Evolutionary conservation across 2,888 invertebrate genomes (phyloP).

Genomic region (Thera obeliscata): DNA sequence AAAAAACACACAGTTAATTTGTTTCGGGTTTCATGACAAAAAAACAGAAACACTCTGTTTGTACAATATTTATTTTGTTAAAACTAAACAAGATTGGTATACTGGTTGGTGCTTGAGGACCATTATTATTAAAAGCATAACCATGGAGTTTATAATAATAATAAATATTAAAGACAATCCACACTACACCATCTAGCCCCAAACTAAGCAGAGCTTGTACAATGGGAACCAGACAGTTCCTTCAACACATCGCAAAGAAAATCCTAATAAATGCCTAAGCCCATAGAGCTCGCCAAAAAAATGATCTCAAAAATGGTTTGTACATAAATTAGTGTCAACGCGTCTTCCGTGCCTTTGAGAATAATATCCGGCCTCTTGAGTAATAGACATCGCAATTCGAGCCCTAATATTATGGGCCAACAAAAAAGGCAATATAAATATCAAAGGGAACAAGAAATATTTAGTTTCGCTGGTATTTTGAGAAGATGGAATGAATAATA

Average conservation of each 20-base stretch:
- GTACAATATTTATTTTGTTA: too few species aligned
- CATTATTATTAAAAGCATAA: too few species aligned
- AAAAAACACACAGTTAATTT: too few species aligned
- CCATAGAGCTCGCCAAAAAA: constrained; percentile 21
- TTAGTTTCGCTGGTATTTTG: constrained; percentile 22
- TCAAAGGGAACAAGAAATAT: constrained; percentile 26
- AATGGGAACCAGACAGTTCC: too few species aligned
- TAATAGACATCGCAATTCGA: constrained; percentile 38
- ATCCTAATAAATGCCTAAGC: constrained; percentile 7
- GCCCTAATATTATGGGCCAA: constrained; percentile 34
- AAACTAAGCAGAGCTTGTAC: too few species aligned
- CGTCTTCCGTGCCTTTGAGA: constrained; percentile 34
- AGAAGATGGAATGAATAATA: constrained; percentile 12
- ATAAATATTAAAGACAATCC: too few species aligned
- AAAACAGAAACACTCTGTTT: too few species aligned
- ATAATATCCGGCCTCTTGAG: constrained; percentile 39
- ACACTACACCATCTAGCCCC: too few species aligned
- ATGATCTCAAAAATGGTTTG: constrained; percentile 28
- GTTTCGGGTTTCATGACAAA: too few species aligned
- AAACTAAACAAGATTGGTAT: too few species aligned
- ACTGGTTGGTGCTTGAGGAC: too few species aligned
- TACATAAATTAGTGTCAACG: constrained; percentile 41
- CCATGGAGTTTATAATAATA: too few species aligned
- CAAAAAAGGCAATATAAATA: constrained; percentile 36
- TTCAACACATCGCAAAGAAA: background rate